phyloP scores from a whole-genome alignment of 2,113 vertebrate species.

The Entosphenus tridentatus region DNA sequence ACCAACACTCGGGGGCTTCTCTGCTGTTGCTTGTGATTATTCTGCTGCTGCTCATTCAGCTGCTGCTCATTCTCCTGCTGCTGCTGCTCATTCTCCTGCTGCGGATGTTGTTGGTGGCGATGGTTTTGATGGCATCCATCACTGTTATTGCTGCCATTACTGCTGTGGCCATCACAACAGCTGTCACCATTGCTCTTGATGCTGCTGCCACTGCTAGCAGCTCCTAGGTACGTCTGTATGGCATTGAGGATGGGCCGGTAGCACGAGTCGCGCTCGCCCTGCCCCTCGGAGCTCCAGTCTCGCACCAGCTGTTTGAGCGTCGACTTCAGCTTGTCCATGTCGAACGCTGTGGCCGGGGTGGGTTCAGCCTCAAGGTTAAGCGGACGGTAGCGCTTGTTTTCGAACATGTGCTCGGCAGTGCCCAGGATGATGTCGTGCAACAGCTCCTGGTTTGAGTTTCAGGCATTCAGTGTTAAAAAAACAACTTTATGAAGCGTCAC shows the following conservation, averaged over 20 bases:
- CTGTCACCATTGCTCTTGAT: constrained; percentile 4
- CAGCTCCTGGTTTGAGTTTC: no score
- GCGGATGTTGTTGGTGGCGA: no score
- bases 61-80: no score
- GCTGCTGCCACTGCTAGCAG: constrained; percentile 21
- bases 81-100: no score
- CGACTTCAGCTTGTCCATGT: constrained; percentile 98
- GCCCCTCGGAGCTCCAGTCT: constrained; percentile 83
- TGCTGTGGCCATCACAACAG: background rate
- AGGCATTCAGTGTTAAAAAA: no score
- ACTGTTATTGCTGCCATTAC: no score
- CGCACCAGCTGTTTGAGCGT: constrained; percentile 95
- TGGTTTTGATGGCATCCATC: no score
- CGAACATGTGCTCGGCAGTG: constrained; percentile 1
- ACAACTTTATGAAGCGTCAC: no score
- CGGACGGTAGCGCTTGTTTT: background rate
- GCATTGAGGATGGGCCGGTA: constrained; percentile 75
- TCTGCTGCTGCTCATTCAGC: no score
- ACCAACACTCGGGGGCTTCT: constrained; percentile 49
- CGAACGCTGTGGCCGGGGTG: constrained; percentile 66
- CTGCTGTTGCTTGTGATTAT: no score
- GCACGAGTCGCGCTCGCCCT: constrained; percentile 64
- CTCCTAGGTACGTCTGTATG: constrained; percentile 67
- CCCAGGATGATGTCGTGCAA: background rate
- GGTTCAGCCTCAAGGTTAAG: background rate